Evolutionary conservation across 2,113 vertebrate genomes (phyloP), one percentile per base, ranked within the genome.

Genomic region (Actenoides hombroni): DNA sequence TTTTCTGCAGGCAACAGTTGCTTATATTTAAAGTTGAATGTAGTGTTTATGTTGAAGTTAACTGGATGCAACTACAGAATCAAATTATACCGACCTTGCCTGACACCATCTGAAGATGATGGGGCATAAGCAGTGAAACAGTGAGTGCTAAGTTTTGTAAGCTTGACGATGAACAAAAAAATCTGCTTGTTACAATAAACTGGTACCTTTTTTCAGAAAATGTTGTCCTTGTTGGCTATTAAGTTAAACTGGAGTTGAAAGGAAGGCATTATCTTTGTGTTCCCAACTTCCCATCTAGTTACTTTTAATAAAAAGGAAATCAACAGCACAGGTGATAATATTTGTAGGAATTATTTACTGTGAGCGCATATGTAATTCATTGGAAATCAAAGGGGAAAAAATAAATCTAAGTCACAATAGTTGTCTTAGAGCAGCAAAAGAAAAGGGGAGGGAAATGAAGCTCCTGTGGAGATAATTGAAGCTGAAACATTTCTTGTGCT

Each of bases 401-500:
- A 73, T 35, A 31, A 61, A 6, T 48, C 23, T 60, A 33, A 83
- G 20, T 51, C 53, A 84, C 53, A 88, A 48, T 84, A 78, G 29
- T 83, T 12, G 1, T 60, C 54, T 88, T 46, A 33, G 37, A 69
- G 44, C 5, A 12, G 61, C 31, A 16, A n/a, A 76, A 48, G 2
- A 46, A 35, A 17, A 20, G 3, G 3, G 17, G 12, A 2, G 0
- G 5, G 59, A 56, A 63, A 44, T 61, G 48, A 87, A 70, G 37
- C 75, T 96, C 86, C 67, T 73, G 40, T 79, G 81, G 94, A 83
- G 86, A 80, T 95, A 94, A 97, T 73, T 88, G 83, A 84, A 95
- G 86, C 63, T 88, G 96, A 95, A 97, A 78, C 33, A 67, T 90
- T 91, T 96, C 83, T 87, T 75, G 71, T 79, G 33, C n/a, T 96